Base-by-base conservation (phyloP, 2,888 invertebrate genomes). In the Polyommatus icarus region DNA sequence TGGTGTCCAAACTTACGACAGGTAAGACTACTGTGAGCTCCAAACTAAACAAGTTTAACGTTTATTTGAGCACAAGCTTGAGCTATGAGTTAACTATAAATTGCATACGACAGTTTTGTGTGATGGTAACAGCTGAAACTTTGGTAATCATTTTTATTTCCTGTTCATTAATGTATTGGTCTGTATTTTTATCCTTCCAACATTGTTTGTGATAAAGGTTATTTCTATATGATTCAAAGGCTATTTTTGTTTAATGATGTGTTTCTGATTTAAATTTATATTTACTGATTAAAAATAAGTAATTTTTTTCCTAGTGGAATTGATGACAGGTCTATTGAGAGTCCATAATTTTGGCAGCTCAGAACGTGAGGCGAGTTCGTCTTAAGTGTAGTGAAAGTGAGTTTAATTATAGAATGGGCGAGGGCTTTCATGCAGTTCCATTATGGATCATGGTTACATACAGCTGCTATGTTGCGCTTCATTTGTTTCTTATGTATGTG, bases 1-100 rank as follows among this genome's bases (percentile, higher is more conserved):
- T 93, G 94, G 93, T 93, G 92, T 87, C 90, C 93, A 83, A 93
- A 94, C 87, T 86, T 89, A 79, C 90, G 87, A 86, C 91, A 93
- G 94, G 94, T 94, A 94, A 87, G 90, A 85, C 83, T 83, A 84
- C 83, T 32, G 36, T 71, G 20, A 46, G 29, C 72, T 61, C 29
- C 5, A 36, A 57, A 32, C 67, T 40, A 57, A 61, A 59, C 57
- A 18, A n/a, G 40, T 29, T n/a, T 73, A 36, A 46, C 24, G 8
- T 29, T 72, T 72, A 20, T 24, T 57, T 36, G 24, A 40, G 32
- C 75, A 54, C 36, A n/a, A 75, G 71, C 75, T 77, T 78, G 50
- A 71, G 61, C 71, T 57, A 40, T 46, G 18, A 78, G 20, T 75
- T 77, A 67, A 75, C 15, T 54, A 75, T 75, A 75, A 75, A 50